Evolutionary conservation across 2,888 invertebrate species (phyloP).

Genomic region (Mellilla xanthometata): DNA sequence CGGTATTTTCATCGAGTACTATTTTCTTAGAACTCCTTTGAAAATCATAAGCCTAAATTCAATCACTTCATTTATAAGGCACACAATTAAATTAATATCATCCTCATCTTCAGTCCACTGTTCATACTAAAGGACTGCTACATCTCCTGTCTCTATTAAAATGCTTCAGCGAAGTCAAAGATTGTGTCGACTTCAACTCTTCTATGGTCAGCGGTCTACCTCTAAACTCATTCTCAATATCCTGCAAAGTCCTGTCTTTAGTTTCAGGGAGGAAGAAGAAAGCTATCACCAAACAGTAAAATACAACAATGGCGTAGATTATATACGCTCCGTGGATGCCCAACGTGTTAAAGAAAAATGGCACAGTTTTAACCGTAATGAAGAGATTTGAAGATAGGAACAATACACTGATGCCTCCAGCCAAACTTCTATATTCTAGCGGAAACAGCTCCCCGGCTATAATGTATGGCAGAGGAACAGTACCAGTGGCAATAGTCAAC

Average conservation of each 20-base stretch:
- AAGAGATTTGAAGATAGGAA: slow-evolving; percentile 56
- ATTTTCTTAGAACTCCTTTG: too few relatives aligned
- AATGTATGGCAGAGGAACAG: slow-evolving; percentile 85
- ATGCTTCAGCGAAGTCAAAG: slow-evolving; percentile 33
- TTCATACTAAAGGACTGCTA: slow-evolving; percentile 33
- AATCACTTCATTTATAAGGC: too few relatives aligned
- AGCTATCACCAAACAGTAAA: slow-evolving; percentile 49
- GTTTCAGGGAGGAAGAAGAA: slow-evolving; percentile 61
- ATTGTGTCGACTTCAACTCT: slow-evolving; percentile 38
- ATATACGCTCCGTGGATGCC: slow-evolving; percentile 55
- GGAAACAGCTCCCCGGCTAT: slow-evolving; percentile 87
- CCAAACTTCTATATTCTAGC: slow-evolving; percentile 80
- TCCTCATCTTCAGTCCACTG: too few relatives aligned
- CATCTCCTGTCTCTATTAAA: slow-evolving; percentile 35
- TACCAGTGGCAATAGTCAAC: slow-evolving; percentile 79
- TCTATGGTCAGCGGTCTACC: slow-evolving; percentile 44
- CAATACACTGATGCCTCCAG: slow-evolving; percentile 63
- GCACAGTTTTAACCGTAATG: slow-evolving; percentile 53
- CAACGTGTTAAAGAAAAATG: slow-evolving; percentile 45
- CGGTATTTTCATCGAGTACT: too few relatives aligned
- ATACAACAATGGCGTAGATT: slow-evolving; percentile 51
- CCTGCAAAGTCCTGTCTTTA: slow-evolving; percentile 59
- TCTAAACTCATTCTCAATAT: slow-evolving; percentile 62
- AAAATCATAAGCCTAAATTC: too few relatives aligned
- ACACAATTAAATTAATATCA: too few relatives aligned